Evolutionary conservation across 2,888 invertebrate genomes (phyloP).

Genomic region (Heliothis peltigera): DNA sequence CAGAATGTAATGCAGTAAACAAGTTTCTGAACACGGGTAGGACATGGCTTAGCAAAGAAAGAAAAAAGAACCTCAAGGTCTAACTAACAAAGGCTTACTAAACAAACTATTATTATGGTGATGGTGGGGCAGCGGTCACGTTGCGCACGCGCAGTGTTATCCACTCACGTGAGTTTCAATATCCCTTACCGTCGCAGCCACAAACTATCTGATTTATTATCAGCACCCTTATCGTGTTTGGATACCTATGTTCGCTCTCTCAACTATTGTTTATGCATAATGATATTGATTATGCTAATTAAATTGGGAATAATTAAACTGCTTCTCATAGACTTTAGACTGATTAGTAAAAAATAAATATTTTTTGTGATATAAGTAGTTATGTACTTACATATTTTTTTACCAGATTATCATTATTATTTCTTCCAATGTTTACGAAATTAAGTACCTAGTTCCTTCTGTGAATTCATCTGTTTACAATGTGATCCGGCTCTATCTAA

Average conservation of each 20-base stretch:
- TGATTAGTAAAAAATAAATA: too few species aligned
- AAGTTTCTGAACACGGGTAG: constrained; percentile 53
- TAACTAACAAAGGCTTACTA: constrained; percentile 63
- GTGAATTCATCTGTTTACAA: constrained; percentile 4
- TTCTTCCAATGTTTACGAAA: too few species aligned
- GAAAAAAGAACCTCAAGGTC: constrained; percentile 65
- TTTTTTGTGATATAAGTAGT: too few species aligned
- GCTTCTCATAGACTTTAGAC: too few species aligned
- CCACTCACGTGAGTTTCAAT: constrained; percentile 72
- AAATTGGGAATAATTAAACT: not conserved
- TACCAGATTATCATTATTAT: too few species aligned
- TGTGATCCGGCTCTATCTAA: constrained; percentile 55
- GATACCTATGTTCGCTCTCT: constrained; percentile 62
- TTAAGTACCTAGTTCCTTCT: not conserved
- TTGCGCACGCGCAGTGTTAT: constrained; percentile 71
- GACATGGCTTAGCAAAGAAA: constrained; percentile 42
- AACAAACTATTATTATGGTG: constrained; percentile 66
- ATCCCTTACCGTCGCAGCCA: constrained; percentile 47
- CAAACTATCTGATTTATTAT: constrained; percentile 54
- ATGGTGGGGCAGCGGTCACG: constrained; percentile 68
- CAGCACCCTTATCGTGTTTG: constrained; percentile 62
- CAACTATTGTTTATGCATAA: constrained; percentile 22
- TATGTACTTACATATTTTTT: too few species aligned
- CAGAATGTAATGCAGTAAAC: constrained; percentile 56
- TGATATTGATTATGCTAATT: too few species aligned